Conservation (phyloP, 2,113 vertebrate genomes). For the Poeciliopsis prolifica region DNA sequence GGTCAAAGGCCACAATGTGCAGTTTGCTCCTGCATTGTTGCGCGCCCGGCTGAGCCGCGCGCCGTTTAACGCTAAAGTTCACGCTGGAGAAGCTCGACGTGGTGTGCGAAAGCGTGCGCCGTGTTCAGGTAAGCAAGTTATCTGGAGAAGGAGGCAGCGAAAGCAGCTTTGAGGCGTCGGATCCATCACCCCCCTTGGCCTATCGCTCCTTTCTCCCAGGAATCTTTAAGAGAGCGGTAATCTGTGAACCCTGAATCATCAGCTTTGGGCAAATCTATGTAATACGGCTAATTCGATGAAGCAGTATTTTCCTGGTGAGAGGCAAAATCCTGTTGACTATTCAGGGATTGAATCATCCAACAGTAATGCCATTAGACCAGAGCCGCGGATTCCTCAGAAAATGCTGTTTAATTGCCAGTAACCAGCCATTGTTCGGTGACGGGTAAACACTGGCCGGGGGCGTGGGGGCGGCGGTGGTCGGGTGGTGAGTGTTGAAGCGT, state of each 20-base stretch:
- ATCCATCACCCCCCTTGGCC: constrained; percentile 48
- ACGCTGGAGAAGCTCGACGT: not conserved
- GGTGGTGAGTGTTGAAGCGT: constrained; percentile 53
- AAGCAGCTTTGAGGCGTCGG: constrained; percentile 21
- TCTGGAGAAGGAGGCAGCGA: constrained; percentile 7
- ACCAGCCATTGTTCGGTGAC: constrained; percentile 79
- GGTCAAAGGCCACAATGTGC: constrained; percentile 79
- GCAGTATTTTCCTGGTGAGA: constrained; percentile 79
- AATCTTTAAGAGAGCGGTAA: constrained; percentile 75
- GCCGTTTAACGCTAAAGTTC: constrained; percentile 14
- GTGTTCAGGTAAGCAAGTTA: constrained; percentile 24
- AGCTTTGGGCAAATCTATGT: constrained; percentile 81
- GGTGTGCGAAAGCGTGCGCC: not conserved
- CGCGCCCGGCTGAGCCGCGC: constrained; percentile 7
- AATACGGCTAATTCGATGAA: constrained; percentile 82
- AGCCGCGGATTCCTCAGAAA: constrained; percentile 77
- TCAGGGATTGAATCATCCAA: constrained; percentile 79
- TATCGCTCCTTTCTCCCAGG: constrained; percentile 51
- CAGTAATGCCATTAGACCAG: constrained; percentile 81
- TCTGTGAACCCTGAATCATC: constrained; percentile 81
- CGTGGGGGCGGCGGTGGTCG: constrained; percentile 23
- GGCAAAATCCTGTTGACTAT: constrained; percentile 83
- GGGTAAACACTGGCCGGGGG: constrained; percentile 74
- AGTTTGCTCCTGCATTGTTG: constrained; percentile 57
- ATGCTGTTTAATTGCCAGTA: constrained; percentile 82